Percentiles rank a stretch among this genome's conserved stretches.
Conservation (phyloP, 2,113 vertebrate species). For the Vulpes ferrilata region DNA sequence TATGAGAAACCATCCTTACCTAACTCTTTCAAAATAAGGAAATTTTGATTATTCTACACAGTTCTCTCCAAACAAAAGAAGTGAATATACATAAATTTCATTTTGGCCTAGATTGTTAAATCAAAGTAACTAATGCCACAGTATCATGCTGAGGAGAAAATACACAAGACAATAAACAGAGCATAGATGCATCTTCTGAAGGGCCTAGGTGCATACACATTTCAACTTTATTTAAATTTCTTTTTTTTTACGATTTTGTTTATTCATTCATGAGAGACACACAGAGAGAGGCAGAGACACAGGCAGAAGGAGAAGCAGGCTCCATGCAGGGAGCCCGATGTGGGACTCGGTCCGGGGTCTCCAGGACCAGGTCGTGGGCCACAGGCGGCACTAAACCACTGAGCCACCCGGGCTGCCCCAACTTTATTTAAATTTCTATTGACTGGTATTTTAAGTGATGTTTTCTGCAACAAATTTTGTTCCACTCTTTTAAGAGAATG, state of each 20-base stretch:
- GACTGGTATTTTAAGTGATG: not conserved
- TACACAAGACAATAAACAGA: not conserved
- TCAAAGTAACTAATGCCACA: not conserved
- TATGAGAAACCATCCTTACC: not conserved
- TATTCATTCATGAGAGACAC: too few relatives aligned
- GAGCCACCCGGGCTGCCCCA: too few relatives aligned
- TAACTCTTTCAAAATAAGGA: not conserved
- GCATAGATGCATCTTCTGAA: not conserved
- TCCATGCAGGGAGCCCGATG: too few relatives aligned
- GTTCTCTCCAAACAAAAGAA: slow-evolving; percentile 17
- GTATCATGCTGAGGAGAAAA: not conserved
- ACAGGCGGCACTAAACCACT: too few relatives aligned
- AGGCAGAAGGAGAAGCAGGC: too few relatives aligned
- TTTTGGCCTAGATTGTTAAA: not conserved
- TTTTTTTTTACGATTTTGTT: not conserved
- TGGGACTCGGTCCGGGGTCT: too few relatives aligned
- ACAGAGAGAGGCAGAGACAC: too few relatives aligned
- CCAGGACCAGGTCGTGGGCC: too few relatives aligned
- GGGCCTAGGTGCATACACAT: not conserved
- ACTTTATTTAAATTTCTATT: too few relatives aligned
- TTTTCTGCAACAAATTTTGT: not conserved
- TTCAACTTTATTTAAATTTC: not conserved
- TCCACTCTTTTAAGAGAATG: not conserved
- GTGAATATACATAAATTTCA: not conserved
- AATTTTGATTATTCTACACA: slow-evolving; percentile 17